Base-by-base conservation (phyloP, 1,140 invertebrate genomes). In the Cyclargus thomasi region DNA sequence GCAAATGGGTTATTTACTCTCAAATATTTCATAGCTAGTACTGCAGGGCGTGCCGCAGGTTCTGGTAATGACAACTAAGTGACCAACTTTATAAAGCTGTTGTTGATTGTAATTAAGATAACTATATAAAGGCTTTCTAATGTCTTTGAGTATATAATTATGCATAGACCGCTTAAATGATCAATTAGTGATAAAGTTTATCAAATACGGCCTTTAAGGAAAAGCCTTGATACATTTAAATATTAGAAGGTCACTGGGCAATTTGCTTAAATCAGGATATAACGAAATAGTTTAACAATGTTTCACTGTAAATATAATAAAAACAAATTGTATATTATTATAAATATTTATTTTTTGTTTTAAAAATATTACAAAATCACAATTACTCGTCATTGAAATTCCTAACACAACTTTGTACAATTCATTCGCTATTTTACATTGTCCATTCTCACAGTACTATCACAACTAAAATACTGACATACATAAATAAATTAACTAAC, bases 401-500 rank as follows among this genome's bases (percentile, higher is more conserved):
- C 74, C 78, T 68, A 76, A 75, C 80, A 82, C 80, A 78, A 81
- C 69, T 80, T 68, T 72, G 65, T 72, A 70, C 71, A 68, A n/a
- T 74, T 77, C 63, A 71, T 78, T 73, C 75, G 62, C 66, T 66
- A 29, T 17, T 63, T 65, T 79, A 82, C 76, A 74, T 64, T 76
- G 76, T 74, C 76, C 75, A 81, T 78, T 78, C 22, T 65, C 74
- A 72, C 74, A 64, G 70, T 73, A 71, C 35, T 76, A 82, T 82
- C 79, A 85, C 80, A 87, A 79, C 74, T 74, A 78, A 74, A 90
- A 86, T 87, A 90, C 85, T 90, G 82, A 81, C 85, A 85, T 80
- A 82, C 85, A 85, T 83, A 82, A 88, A 90, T 88, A 88, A 90
- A 90, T 87, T 85, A 90, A 82, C 78, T 84, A 87, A 69, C 72